phyloP scores from a whole-genome alignment of 2,888 invertebrate genomes.

The Anorthoa munda region DNA sequence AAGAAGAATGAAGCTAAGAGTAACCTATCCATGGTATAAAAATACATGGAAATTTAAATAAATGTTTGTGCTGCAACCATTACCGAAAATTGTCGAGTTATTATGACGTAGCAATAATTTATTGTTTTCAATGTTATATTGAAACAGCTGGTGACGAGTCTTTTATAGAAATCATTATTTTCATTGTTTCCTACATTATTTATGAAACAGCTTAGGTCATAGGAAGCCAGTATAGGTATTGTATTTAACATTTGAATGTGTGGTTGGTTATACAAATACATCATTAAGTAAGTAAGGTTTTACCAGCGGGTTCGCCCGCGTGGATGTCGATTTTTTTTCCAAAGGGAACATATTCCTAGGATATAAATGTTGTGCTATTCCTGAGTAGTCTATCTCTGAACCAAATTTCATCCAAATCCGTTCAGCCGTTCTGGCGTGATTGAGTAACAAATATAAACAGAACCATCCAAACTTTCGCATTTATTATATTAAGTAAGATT shows the following conservation, averaged over 20 bases:
- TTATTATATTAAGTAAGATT: not conserved
- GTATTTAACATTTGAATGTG: not conserved
- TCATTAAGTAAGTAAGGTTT: no score
- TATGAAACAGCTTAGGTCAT: not conserved
- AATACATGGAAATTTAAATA: not conserved
- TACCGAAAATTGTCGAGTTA: not conserved
- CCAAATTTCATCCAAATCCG: no score
- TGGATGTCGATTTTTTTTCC: no score
- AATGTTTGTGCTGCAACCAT: not conserved
- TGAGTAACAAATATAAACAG: no score
- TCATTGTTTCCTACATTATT: constrained; percentile 10
- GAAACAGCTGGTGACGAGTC: constrained; percentile 21
- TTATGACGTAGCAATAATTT: constrained; percentile 21
- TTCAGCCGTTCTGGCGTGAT: no score
- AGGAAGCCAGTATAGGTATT: not conserved
- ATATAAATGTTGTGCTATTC: no score
- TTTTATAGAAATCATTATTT: constrained; percentile 10
- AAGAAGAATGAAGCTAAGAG: not conserved
- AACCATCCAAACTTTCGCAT: no score
- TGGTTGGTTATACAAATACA: not conserved
- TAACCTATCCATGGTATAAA: not conserved
- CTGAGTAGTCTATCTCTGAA: no score
- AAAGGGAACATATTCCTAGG: no score
- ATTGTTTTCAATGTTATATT: constrained; percentile 18
- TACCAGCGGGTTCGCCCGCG: no score